These are phyloP conservation scores for Meandrina meandrites DNA, from an alignment of 92 coral and sea anemone species.

Conservation along the genomic window DNA sequence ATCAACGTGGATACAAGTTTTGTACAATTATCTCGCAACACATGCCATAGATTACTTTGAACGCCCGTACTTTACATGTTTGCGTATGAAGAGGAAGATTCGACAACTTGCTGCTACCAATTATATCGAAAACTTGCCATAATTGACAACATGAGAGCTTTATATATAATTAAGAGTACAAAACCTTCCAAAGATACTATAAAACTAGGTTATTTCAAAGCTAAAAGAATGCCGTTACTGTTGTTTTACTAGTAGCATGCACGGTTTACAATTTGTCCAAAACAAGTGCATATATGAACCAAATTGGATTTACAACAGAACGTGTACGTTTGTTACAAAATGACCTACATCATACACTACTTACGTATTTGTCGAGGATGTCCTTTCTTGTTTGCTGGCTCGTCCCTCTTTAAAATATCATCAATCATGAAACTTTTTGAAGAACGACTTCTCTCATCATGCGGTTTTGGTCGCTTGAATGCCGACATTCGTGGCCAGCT, in stretches of 20 bases:
- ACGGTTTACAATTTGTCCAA: not conserved
- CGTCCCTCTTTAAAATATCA: constrained; percentile 63
- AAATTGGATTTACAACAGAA: not conserved
- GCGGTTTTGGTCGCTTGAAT: constrained; percentile 40
- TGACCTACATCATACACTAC: not conserved
- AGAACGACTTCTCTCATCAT: constrained; percentile 1
- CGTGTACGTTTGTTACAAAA: not conserved
- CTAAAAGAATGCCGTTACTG: not conserved
- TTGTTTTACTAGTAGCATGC: not conserved
- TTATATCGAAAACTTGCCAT: not conserved
- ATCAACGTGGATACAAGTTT: not conserved
- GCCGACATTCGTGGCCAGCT: constrained; percentile 60
- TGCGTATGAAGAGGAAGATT: not conserved
- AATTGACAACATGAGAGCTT: not conserved
- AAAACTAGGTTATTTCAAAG: not conserved
- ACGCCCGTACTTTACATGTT: not conserved
- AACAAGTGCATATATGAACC: not conserved
- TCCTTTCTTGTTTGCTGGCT: not conserved
- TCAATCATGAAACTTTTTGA: constrained; percentile 75
- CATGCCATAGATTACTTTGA: not conserved
- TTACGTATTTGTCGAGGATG: constrained; percentile 15
- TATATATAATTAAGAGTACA: not conserved
- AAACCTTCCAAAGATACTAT: not conserved
- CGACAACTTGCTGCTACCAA: not conserved
- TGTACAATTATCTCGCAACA: not conserved